Evolutionary conservation across 2,797 vertebrate species (phyloP).

Genomic region (Molothrus ater): DNA sequence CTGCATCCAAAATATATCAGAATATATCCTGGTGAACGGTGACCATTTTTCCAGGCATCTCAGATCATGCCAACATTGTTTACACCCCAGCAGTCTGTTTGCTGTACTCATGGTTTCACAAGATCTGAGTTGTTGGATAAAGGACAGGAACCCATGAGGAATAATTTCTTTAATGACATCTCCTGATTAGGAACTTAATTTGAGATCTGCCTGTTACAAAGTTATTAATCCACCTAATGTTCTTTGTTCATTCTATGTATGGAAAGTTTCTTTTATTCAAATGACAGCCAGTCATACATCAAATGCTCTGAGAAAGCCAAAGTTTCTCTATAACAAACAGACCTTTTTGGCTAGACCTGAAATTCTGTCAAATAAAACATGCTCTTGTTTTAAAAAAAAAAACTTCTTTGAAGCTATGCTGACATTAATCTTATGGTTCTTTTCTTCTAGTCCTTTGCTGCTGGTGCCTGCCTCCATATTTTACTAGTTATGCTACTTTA

Average conservation of each 20-base stretch:
- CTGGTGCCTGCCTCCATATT: neutral
- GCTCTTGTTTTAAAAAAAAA: neutral
- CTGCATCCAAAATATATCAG: neutral
- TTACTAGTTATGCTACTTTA: neutral
- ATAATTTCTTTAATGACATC: neutral
- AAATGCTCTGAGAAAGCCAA: neutral
- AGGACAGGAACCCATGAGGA: neutral
- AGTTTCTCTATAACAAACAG: neutral
- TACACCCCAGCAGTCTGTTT: neutral
- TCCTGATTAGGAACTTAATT: neutral
- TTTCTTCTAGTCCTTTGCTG: neutral
- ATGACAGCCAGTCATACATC: neutral
- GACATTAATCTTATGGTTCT: neutral
- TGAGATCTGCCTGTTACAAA: neutral
- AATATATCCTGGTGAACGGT: neutral
- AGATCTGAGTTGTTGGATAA: neutral
- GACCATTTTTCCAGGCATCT: neutral
- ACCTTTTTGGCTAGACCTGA: neutral
- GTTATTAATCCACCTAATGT: neutral
- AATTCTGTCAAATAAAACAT: neutral
- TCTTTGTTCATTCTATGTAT: neutral
- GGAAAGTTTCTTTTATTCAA: conserved; percentile 8
- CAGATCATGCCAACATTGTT: neutral
- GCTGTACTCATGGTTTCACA: neutral
- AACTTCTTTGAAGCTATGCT: neutral